Percentiles rank a stretch among this genome's conserved stretches.
Conservation (phyloP, 92 coral and sea anemone species). For the Zoanthus solanderi region DNA sequence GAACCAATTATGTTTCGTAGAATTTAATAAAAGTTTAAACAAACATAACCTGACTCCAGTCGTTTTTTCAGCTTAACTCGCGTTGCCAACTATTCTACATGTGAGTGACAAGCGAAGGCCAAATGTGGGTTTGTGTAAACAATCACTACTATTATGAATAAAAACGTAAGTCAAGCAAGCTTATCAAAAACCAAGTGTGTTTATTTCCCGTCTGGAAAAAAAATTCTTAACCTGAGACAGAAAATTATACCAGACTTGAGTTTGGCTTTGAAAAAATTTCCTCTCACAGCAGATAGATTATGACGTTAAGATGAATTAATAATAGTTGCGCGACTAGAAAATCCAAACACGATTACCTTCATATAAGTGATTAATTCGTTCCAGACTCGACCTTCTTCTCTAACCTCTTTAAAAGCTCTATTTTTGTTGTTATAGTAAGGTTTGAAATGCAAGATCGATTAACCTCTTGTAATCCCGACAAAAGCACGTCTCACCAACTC, state of each 20-base stretch:
- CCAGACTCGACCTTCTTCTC: constrained; percentile 13
- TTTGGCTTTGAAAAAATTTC: background rate
- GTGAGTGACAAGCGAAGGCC: constrained; percentile 70
- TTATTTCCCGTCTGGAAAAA: constrained; percentile 69
- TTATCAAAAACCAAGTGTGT: constrained; percentile 69
- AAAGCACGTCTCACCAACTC: background rate
- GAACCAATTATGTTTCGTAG: constrained; percentile 43
- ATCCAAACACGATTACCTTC: constrained; percentile 33
- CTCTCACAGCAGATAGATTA: background rate
- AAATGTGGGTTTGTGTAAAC: constrained; percentile 76
- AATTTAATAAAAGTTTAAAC: constrained; percentile 73
- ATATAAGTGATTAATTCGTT: constrained; percentile 31
- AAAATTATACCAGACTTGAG: constrained; percentile 35
- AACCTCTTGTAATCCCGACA: background rate
- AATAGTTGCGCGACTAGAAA: background rate
- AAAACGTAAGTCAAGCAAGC: constrained; percentile 65
- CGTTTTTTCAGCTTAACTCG: constrained; percentile 72
- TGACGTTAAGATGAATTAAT: background rate
- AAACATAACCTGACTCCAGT: constrained; percentile 59
- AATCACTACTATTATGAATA: constrained; percentile 69
- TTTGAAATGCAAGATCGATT: background rate
- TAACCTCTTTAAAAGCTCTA: background rate
- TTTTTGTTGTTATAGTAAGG: constrained; percentile 11
- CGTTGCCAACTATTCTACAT: constrained; percentile 52
- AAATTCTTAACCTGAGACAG: constrained; percentile 40